These are phyloP conservation scores for Montipora capitata DNA, from an alignment of 92 coral and sea anemone genomes.

Conservation along the genomic window DNA sequence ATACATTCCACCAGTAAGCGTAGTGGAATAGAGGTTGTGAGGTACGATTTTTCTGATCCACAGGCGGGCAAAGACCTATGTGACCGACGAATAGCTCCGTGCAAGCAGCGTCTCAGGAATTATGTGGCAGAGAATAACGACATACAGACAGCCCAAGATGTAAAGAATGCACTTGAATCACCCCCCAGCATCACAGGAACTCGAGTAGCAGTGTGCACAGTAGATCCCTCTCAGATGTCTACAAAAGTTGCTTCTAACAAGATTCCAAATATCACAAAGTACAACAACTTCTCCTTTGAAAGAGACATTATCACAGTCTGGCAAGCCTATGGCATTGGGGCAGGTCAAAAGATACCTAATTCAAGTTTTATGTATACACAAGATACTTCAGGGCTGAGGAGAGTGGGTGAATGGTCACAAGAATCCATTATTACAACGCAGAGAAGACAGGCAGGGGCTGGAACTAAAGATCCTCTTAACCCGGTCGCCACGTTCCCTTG, in stretches of 20 bases:
- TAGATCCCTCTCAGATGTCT: slow-evolving; percentile 32
- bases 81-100: slow-evolving; percentile 37
- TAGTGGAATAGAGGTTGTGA: slow-evolving; percentile 40
- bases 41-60: slow-evolving; percentile 62
- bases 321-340: slow-evolving; percentile 64
- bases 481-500: not conserved
- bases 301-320: slow-evolving; percentile 34
- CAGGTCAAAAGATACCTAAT: slow-evolving; percentile 37
- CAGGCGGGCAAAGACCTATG: slow-evolving; percentile 47
- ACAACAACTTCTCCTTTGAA: slow-evolving; percentile 53
- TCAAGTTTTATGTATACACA: slow-evolving; percentile 31
- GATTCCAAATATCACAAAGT: not conserved
- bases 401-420: slow-evolving; percentile 39
- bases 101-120: slow-evolving; percentile 55
- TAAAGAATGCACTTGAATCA: slow-evolving; percentile 39
- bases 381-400: slow-evolving; percentile 50
- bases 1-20: slow-evolving; percentile 31
- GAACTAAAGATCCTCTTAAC: slow-evolving; percentile 5
- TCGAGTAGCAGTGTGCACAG: slow-evolving; percentile 56
- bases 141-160: slow-evolving; percentile 36
- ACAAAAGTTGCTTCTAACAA: slow-evolving; percentile 38
- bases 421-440: slow-evolving; percentile 18
- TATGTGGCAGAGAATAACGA: slow-evolving; percentile 54
- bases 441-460: slow-evolving; percentile 13
- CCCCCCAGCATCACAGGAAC: slow-evolving; percentile 62